Conservation (phyloP, 2,113 vertebrate species). For the Pimephales promelas region DNA sequence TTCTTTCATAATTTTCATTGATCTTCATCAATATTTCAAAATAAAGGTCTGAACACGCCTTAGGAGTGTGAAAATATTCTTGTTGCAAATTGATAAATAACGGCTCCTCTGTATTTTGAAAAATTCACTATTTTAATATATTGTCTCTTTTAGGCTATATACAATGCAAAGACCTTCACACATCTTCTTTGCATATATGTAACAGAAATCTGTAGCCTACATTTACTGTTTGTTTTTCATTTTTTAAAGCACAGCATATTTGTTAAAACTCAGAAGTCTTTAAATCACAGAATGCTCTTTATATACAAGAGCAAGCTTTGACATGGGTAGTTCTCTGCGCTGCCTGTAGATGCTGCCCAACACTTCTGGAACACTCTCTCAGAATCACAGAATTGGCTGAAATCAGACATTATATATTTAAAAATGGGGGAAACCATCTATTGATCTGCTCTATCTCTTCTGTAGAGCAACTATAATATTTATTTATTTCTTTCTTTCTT, state of each 20-base stretch:
- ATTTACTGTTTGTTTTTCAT: neutral
- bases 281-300: neutral
- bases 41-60: too few species aligned
- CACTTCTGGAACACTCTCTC: neutral
- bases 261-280: neutral
- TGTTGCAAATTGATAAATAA: too few species aligned
- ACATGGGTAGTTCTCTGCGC: neutral
- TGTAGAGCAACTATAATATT: neutral
- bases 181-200: neutral
- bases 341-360: conserved; percentile 59
- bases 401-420: neutral
- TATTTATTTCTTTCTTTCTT: too few species aligned
- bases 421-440: neutral
- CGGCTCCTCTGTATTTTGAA: too few species aligned
- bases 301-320: neutral
- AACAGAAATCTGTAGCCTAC: neutral
- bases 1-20: too few species aligned
- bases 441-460: neutral
- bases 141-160: neutral
- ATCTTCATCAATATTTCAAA: too few species aligned
- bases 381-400: neutral
- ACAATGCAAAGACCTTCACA: neutral
- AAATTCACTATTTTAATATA: neutral
- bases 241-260: neutral
- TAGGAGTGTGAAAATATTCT: too few species aligned